These are phyloP conservation scores for Stegastes partitus DNA, from an alignment of 2,113 vertebrate genomes.

Conservation along the genomic window DNA sequence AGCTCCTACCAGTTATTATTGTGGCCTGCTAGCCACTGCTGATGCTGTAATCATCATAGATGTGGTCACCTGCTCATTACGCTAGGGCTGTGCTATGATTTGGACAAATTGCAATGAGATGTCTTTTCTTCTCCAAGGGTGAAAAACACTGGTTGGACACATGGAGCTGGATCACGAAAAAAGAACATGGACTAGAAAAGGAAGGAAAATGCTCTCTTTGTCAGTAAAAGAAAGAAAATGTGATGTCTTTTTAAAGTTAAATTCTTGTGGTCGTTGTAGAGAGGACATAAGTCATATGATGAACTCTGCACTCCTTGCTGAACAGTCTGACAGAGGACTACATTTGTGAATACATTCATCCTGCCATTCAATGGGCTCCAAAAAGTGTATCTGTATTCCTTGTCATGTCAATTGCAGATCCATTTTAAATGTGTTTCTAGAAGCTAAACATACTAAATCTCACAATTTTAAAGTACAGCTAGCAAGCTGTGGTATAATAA, in stretches of 20 bases:
- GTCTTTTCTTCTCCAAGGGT: slow-evolving; percentile 58
- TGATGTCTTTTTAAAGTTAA: slow-evolving; percentile 25
- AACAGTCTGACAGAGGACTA: too few relatives aligned
- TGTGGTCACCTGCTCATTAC: slow-evolving; percentile 66
- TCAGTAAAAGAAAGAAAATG: not conserved
- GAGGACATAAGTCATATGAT: too few relatives aligned
- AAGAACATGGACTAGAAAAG: slow-evolving; percentile 45
- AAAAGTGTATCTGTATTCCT: too few relatives aligned
- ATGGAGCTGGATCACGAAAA: slow-evolving; percentile 69
- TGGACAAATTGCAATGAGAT: slow-evolving; percentile 80
- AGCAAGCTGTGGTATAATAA: too few relatives aligned
- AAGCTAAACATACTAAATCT: too few relatives aligned
- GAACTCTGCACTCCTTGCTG: too few relatives aligned
- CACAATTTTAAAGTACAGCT: too few relatives aligned
- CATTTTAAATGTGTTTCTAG: too few relatives aligned
- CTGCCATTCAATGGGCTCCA: too few relatives aligned
- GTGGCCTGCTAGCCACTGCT: slow-evolving; percentile 57
- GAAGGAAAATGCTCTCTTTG: slow-evolving; percentile 19
- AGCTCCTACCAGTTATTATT: slow-evolving; percentile 63
- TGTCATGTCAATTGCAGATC: too few relatives aligned
- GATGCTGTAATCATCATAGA: slow-evolving; percentile 71
- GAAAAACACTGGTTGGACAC: slow-evolving; percentile 77
- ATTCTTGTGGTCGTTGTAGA: slow-evolving; percentile 1
- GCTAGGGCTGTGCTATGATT: slow-evolving; percentile 62
- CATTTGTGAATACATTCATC: too few relatives aligned